Evolutionary conservation across 2,797 vertebrate species (phyloP), one percentile per base, ranked within the genome.

Genomic region (Champsocephalus esox): DNA sequence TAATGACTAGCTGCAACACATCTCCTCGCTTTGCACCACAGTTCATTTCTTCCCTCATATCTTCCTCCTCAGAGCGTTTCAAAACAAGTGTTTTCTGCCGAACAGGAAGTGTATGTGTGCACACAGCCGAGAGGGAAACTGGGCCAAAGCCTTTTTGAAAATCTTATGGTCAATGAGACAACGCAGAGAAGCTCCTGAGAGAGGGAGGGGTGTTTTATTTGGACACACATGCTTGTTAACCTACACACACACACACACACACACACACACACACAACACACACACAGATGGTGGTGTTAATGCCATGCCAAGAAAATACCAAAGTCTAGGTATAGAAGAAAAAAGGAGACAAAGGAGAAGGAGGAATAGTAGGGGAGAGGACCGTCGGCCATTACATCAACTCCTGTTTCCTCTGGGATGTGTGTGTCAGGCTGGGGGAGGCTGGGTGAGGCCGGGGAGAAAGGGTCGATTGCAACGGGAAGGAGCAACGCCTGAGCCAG

Each of bases 361-460:
- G 43, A 41, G 56, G 56, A 72, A 69, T 58, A 64, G 57, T 28
- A 19, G 52, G 6, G 70, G 60, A 13, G 46, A 70, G 67, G 24
- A 73, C 34, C 2, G 13, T 78, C 54, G n/a, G 45, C 64, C 32
- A 65, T 88, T 67, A 76, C 74, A 79, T 88, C 83, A 88, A 74
- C 77, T 57, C 61, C 56, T 60, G 41, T 74, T 88, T 82, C 77
- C 84, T 73, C 71, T 48, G 67, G 38, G 65, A 56, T 66, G 45
- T 57, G 75, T 76, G 57, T 70, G 69, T 46, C 1, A 0, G 46
- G 28, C 46, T 51, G 52, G 12, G 17, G 50, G 17, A 24, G 24
- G 24, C 24, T 24, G 3, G 55, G n/a, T 38, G 59, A 66, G 58
- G 49, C 5, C 9, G 0, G 21, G 58, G 41, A 38, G 8, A 9